Evolutionary conservation across 2,113 vertebrate genomes (phyloP).

Genomic region (Paramormyrops kingsleyae): DNA sequence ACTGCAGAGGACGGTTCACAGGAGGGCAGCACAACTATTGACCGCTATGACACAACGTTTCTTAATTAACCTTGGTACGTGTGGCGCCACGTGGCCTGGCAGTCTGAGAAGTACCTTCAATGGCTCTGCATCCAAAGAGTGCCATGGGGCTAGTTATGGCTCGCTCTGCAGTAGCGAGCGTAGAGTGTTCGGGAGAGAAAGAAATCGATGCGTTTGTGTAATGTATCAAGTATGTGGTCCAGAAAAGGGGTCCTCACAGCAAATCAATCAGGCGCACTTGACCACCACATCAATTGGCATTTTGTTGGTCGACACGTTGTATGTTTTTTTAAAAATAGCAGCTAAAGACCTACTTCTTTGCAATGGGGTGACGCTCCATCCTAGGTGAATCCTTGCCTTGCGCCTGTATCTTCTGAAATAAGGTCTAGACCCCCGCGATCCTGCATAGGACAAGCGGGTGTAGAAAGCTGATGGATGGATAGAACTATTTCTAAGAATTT

Average conservation of each 20-base stretch:
- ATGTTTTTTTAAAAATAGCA: not conserved
- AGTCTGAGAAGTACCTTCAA: slow-evolving; percentile 11
- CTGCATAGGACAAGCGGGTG: not conserved
- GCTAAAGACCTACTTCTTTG: not conserved
- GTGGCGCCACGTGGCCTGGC: slow-evolving; percentile 4
- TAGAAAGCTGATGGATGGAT: not conserved
- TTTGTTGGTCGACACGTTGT: not conserved
- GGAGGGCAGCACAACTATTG: slow-evolving; percentile 25
- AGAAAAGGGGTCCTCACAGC: slow-evolving; percentile 25
- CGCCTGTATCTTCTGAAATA: not conserved
- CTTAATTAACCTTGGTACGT: slow-evolving; percentile 36
- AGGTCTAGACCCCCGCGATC: not conserved
- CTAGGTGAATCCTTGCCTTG: not conserved
- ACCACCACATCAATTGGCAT: not conserved
- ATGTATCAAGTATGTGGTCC: slow-evolving; percentile 33
- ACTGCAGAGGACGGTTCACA: slow-evolving; percentile 17
- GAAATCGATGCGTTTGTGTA: slow-evolving; percentile 39
- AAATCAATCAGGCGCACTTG: slow-evolving; percentile 31
- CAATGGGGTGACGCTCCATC: not conserved
- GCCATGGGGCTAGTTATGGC: slow-evolving; percentile 23
- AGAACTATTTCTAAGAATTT: not conserved
- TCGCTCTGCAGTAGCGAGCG: slow-evolving; percentile 2
- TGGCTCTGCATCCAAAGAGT: not conserved
- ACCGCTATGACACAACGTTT: slow-evolving; percentile 34
- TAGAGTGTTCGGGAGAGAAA: slow-evolving; percentile 16